Conservation (phyloP, 2,113 vertebrate genomes). For the Syngnathus scovelli region DNA sequence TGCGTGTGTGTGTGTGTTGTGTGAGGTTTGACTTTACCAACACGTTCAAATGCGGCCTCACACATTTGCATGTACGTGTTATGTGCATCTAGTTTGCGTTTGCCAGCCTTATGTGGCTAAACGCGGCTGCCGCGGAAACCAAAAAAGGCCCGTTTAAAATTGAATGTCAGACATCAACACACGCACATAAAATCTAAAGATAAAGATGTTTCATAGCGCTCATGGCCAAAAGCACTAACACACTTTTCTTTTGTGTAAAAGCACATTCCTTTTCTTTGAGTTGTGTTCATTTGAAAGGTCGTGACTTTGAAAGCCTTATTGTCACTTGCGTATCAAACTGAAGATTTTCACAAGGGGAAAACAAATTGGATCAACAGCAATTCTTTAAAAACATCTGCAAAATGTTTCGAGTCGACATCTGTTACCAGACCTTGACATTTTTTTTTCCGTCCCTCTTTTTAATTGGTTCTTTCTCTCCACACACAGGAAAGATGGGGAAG, state of each 20-base stretch:
- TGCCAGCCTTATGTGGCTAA: constrained; percentile 52
- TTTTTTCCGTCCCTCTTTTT: constrained; percentile 8
- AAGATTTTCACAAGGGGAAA: constrained; percentile 18
- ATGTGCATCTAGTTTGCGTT: constrained; percentile 57
- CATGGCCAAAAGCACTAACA: constrained; percentile 8
- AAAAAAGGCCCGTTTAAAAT: constrained; percentile 53
- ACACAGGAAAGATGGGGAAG: constrained; percentile 21
- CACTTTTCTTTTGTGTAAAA: constrained; percentile 13
- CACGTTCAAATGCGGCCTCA: constrained; percentile 37
- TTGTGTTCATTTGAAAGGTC: not conserved
- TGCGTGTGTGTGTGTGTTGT: constrained; percentile 17
- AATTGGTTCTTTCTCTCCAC: constrained; percentile 35
- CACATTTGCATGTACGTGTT: not conserved
- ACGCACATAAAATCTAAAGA: constrained; percentile 23
- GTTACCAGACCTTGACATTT: constrained; percentile 43
- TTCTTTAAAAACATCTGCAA: constrained; percentile 36
- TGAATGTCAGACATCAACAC: constrained; percentile 56
- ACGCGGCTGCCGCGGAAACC: constrained; percentile 64
- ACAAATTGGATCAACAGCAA: constrained; percentile 4
- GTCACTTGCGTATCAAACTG: not conserved
- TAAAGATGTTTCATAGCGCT: constrained; percentile 36
- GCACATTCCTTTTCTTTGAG: not conserved
- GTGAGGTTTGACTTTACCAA: constrained; percentile 52
- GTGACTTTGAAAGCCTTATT: not conserved
- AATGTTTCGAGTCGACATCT: constrained; percentile 31